Evolutionary conservation across 2,113 vertebrate genomes (phyloP).

Genomic region (Phocoena sinus): DNA sequence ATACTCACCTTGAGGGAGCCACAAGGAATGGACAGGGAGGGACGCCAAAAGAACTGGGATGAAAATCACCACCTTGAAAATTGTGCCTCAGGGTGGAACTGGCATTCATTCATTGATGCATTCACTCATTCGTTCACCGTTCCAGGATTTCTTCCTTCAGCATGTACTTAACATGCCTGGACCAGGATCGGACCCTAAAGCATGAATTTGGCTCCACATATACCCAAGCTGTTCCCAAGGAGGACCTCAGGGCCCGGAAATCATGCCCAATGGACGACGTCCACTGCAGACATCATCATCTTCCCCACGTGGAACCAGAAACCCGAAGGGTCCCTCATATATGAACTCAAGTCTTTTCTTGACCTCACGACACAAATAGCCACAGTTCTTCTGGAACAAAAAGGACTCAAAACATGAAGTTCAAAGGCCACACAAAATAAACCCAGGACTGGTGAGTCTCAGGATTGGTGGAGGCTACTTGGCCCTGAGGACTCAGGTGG

Average conservation of each 20-base stretch:
- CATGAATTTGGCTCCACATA: background rate
- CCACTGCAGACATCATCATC: background rate
- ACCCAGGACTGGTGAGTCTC: background rate
- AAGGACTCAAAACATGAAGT: background rate
- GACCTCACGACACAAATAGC: background rate
- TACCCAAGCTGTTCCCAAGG: background rate
- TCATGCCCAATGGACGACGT: background rate
- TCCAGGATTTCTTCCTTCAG: background rate
- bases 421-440: background rate
- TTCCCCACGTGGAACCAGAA: background rate
- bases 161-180: background rate
- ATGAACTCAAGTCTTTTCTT: background rate
- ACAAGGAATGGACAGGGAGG: background rate
- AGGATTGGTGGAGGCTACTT: background rate
- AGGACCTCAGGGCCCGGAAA: background rate
- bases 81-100: background rate
- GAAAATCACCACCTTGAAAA: background rate
- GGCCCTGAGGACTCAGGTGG: background rate
- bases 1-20: background rate
- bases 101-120: too few species aligned
- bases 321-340: background rate
- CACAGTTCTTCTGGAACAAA: background rate
- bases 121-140: background rate
- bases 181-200: background rate
- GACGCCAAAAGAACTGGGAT: background rate